Conservation (phyloP, 2,888 invertebrate species). For the Hartigia nigra region DNA sequence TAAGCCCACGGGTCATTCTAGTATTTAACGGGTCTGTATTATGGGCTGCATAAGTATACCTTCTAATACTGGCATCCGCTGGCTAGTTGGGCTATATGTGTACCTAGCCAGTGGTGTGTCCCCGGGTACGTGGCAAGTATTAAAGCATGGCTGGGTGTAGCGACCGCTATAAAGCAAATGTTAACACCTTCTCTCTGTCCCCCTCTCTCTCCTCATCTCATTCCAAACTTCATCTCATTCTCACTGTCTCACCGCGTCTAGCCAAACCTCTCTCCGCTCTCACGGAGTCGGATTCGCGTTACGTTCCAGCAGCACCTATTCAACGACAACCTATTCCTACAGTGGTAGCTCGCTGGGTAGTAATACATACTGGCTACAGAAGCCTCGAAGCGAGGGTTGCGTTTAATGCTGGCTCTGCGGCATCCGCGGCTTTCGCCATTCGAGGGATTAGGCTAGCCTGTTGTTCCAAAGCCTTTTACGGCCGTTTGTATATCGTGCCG, state of each 20-base stretch:
- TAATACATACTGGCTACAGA: background rate
- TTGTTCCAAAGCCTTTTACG: constrained; percentile 12
- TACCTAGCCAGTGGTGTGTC: background rate
- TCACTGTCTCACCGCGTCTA: constrained; percentile 12
- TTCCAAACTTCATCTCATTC: constrained; percentile 11
- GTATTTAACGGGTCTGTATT: constrained; percentile 56
- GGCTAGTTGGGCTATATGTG: background rate
- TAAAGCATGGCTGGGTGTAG: constrained; percentile 48
- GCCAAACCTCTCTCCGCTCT: background rate
- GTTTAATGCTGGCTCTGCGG: constrained; percentile 29
- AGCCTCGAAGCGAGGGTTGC: constrained; percentile 22
- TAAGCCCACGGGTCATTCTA: constrained; percentile 53
- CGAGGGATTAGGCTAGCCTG: constrained; percentile 33
- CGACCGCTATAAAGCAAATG: constrained; percentile 54
- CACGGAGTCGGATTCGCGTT: constrained; percentile 31
- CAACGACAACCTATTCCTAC: constrained; percentile 27
- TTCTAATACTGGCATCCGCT: constrained; percentile 27
- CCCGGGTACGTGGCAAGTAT: constrained; percentile 33
- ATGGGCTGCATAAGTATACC: constrained; percentile 29
- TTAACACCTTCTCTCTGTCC: constrained; percentile 46
- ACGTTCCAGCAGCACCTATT: constrained; percentile 30
- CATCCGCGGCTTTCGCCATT: constrained; percentile 28
- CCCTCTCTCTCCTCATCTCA: constrained; percentile 20
- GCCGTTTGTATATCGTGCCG: constrained; percentile 9
- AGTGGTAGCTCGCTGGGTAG: background rate